A percentile compares a stretch with the other conserved stretches of the same genome.
These are phyloP conservation scores for Melanostoma mellinum DNA, from an alignment of 2,888 invertebrate genomes.

Conservation along the genomic window DNA sequence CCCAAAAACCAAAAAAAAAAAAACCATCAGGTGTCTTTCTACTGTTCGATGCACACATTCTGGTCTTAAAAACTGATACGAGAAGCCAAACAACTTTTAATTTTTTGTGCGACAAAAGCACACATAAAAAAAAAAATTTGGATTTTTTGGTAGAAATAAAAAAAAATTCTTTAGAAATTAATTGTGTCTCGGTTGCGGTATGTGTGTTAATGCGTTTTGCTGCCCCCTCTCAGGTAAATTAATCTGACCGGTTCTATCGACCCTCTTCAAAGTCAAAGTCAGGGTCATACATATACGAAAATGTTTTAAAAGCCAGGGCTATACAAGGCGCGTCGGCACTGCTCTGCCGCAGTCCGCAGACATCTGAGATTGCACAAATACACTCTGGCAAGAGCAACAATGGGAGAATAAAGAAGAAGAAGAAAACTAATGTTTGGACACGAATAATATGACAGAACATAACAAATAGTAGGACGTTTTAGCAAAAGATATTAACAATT, in stretches of 20 bases:
- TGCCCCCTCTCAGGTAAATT: slow-evolving; percentile 46
- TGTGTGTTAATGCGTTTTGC: slow-evolving; percentile 24
- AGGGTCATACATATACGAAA: slow-evolving; percentile 47
- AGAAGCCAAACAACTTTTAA: slow-evolving; percentile 53
- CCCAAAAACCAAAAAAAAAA: neutral
- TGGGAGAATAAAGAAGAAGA: too few species aligned
- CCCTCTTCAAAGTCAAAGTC: slow-evolving; percentile 69
- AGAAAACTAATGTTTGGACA: slow-evolving; percentile 41
- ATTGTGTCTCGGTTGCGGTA: slow-evolving; percentile 37
- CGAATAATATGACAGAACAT: slow-evolving; percentile 39
- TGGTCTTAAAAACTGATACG: slow-evolving; percentile 20
- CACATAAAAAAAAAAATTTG: slow-evolving; percentile 10
- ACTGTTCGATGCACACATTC: slow-evolving; percentile 28
- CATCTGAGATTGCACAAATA: slow-evolving; percentile 51
- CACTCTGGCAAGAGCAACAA: neutral
- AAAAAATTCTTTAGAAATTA: slow-evolving; percentile 52
- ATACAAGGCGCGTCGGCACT: neutral
- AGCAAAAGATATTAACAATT: too few species aligned
- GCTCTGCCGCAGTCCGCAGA: neutral
- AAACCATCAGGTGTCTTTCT: neutral
- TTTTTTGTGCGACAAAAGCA: slow-evolving; percentile 28
- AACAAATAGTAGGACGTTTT: too few species aligned
- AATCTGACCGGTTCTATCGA: slow-evolving; percentile 66
- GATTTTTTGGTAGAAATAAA: slow-evolving; percentile 8
- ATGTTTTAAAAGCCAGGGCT: slow-evolving; percentile 50